Evolutionary conservation across 2,113 vertebrate species (phyloP).

Genomic region (Choloepus hoffmanni): DNA sequence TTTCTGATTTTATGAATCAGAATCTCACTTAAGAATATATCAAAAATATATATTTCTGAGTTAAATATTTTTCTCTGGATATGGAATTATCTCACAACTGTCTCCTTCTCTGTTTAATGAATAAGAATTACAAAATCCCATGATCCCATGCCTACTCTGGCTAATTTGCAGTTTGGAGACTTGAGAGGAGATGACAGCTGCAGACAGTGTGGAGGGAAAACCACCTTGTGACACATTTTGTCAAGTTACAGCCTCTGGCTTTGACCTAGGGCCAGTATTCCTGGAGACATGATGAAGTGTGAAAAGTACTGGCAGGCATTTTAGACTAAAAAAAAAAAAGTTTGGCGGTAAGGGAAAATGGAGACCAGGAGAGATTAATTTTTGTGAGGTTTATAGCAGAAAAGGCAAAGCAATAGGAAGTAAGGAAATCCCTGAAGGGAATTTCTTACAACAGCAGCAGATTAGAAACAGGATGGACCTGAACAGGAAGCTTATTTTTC

Average conservation of each 20-base stretch:
- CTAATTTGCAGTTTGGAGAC: constrained; percentile 82
- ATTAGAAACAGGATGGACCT: constrained; percentile 87
- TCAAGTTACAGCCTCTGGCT: constrained; percentile 85
- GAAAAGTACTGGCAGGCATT: constrained; percentile 88
- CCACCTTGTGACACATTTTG: constrained; percentile 86
- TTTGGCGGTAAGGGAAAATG: constrained; percentile 84
- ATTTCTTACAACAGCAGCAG: constrained; percentile 82
- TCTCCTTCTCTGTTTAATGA: constrained; percentile 72
- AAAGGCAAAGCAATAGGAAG: constrained; percentile 88
- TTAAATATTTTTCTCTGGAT: constrained; percentile 15
- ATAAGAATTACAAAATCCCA: constrained; percentile 64
- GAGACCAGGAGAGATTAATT: constrained; percentile 86
- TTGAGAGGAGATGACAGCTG: constrained; percentile 84
- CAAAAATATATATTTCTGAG: not conserved
- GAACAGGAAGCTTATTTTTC: constrained; percentile 86
- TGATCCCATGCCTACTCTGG: constrained; percentile 58
- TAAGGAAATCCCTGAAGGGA: constrained; percentile 77
- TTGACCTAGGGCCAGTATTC: constrained; percentile 84
- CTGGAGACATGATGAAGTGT: constrained; percentile 89
- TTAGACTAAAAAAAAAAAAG: constrained; percentile 80
- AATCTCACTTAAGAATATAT: not conserved
- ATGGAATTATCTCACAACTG: constrained; percentile 24
- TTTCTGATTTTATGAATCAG: not conserved
- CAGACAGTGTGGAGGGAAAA: constrained; percentile 81
- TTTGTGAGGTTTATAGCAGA: constrained; percentile 86